These are phyloP conservation scores for Pangasius mekongensis DNA, from an alignment of 2,797 vertebrate genomes.

Conservation along the genomic window DNA sequence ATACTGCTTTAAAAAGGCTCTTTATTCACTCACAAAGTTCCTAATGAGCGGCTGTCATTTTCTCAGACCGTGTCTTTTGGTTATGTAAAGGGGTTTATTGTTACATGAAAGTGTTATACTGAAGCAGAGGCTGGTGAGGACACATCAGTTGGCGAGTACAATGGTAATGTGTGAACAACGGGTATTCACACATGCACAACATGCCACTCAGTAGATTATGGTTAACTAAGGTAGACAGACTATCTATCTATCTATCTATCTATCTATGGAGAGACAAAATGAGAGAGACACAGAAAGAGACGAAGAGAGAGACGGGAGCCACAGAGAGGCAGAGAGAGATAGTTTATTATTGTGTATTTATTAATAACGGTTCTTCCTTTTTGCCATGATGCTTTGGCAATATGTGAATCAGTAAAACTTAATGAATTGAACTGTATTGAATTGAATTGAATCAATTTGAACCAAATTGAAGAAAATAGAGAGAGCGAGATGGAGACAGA, in stretches of 20 bases:
- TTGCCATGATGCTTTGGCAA: not conserved
- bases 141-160: not conserved
- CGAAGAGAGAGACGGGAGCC: not conserved
- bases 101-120: not conserved
- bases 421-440: not conserved
- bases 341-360: not conserved
- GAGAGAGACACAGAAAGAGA: not conserved
- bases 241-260: conserved; percentile 2
- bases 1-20: not conserved
- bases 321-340: not conserved
- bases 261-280: not conserved
- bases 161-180: not conserved
- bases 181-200: not conserved
- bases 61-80: not conserved
- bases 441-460: not conserved
- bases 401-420: not conserved
- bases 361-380: not conserved
- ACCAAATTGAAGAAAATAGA: not conserved
- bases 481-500: not conserved
- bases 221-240: not conserved
- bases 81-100: not conserved
- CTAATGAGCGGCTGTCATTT: not conserved
- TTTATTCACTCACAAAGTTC: not conserved
- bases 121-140: not conserved
- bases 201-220: not conserved